A percentile compares a stretch with the other conserved stretches of the same genome.
phyloP scores from a whole-genome alignment of 2,797 vertebrate genomes.

The Phoeniculus purpureus region DNA sequence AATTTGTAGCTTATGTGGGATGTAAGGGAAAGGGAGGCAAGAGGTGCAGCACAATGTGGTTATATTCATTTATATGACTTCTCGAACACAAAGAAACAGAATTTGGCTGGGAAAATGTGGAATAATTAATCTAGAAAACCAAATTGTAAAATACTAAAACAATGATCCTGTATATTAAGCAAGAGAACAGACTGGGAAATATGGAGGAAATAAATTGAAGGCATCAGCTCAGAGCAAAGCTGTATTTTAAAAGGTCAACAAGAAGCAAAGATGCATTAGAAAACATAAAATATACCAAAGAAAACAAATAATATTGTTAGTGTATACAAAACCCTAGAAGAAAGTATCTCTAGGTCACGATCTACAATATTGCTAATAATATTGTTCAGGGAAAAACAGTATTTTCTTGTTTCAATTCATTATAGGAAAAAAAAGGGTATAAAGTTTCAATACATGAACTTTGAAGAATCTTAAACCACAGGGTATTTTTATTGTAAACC shows the following conservation, averaged over 20 bases:
- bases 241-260: constrained; percentile 6
- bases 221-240: neutral
- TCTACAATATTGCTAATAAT: neutral
- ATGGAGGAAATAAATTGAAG: neutral
- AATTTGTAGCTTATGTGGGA: neutral
- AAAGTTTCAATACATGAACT: neutral
- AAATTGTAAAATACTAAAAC: neutral
- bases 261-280: neutral
- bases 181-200: neutral
- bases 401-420: neutral
- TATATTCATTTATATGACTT: neutral
- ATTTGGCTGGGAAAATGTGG: neutral
- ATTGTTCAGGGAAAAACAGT: neutral
- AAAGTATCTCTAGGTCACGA: neutral
- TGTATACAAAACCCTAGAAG: neutral
- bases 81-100: neutral
- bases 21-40: neutral
- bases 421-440: neutral
- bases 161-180: neutral
- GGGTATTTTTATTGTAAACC: neutral
- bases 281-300: neutral
- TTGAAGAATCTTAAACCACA: neutral
- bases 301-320: neutral
- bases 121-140: neutral
- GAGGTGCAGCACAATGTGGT: neutral